Percentiles rank a stretch among this genome's conserved stretches.
These are phyloP conservation scores for Eucera pruinosa DNA, from an alignment of 2,888 invertebrate genomes.

Conservation along the genomic window DNA sequence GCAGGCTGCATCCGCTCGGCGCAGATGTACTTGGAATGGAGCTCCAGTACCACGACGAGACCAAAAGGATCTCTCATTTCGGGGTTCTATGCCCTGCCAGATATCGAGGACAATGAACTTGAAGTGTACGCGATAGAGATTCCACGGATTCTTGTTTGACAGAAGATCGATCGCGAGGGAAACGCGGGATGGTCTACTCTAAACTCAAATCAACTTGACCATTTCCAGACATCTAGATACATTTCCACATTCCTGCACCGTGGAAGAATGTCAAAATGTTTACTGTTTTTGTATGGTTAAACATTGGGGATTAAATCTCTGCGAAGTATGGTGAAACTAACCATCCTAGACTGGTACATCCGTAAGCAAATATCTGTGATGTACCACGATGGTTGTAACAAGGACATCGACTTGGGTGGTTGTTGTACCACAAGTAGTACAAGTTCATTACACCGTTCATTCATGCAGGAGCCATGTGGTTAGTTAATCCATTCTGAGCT, in stretches of 20 bases:
- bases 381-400: constrained; percentile 1
- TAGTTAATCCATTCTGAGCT: constrained; percentile 38
- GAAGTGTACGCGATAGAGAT: constrained; percentile 47
- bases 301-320: background rate
- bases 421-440: constrained; percentile 42
- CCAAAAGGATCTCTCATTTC: constrained; percentile 70
- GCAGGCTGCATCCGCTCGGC: constrained; percentile 83
- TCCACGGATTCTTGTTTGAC: constrained; percentile 29
- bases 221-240: constrained; percentile 2
- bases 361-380: constrained; percentile 2
- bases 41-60: constrained; percentile 62
- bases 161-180: constrained; percentile 22
- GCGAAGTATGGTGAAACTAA: background rate
- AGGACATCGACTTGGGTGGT: constrained; percentile 19
- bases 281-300: background rate
- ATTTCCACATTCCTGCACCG: background rate
- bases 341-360: background rate
- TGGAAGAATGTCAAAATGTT: constrained; percentile 9
- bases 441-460: constrained; percentile 58
- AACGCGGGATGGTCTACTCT: background rate
- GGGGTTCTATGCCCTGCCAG: constrained; percentile 57
- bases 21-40: constrained; percentile 79
- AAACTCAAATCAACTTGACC: constrained; percentile 1
- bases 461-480: constrained; percentile 67
- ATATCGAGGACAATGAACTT: constrained; percentile 69